Conservation (phyloP, 2,797 vertebrate species). For the Enteromius thamalakanensis region DNA sequence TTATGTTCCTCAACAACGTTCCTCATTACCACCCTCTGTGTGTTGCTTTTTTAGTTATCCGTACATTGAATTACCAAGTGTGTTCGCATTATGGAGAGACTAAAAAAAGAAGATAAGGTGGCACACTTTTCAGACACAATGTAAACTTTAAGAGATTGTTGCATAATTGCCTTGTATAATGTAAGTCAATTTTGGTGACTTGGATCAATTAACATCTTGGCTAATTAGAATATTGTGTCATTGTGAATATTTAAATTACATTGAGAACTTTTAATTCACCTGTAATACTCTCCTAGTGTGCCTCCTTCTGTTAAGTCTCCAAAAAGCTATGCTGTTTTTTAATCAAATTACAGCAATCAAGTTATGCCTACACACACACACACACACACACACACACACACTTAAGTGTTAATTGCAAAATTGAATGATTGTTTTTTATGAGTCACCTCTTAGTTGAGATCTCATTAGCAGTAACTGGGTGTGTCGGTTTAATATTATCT, state of each 20-base stretch:
- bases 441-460: slow-evolving; percentile 62
- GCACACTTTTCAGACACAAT: not conserved
- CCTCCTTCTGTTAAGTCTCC: slow-evolving; percentile 46
- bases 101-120: not conserved
- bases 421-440: slow-evolving; percentile 62
- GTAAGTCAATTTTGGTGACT: slow-evolving; percentile 33
- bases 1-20: not conserved
- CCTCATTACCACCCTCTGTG: not conserved
- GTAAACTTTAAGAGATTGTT: slow-evolving; percentile 1
- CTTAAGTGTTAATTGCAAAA: slow-evolving; percentile 60
- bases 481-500: slow-evolving; percentile 50
- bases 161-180: slow-evolving; percentile 15
- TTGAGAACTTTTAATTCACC: slow-evolving; percentile 26
- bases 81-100: not conserved
- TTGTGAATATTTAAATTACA: slow-evolving; percentile 31
- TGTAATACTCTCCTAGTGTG: slow-evolving; percentile 41
- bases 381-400: slow-evolving; percentile 6
- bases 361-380: slow-evolving; percentile 28
- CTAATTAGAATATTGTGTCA: slow-evolving; percentile 26
- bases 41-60: not conserved
- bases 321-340: slow-evolving; percentile 56
- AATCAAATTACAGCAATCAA: slow-evolving; percentile 64
- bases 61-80: not conserved
- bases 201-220: slow-evolving; percentile 29
- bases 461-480: slow-evolving; percentile 59